Conservation (phyloP, 1,140 invertebrate species). For the Hypsibius dujardini region DNA sequence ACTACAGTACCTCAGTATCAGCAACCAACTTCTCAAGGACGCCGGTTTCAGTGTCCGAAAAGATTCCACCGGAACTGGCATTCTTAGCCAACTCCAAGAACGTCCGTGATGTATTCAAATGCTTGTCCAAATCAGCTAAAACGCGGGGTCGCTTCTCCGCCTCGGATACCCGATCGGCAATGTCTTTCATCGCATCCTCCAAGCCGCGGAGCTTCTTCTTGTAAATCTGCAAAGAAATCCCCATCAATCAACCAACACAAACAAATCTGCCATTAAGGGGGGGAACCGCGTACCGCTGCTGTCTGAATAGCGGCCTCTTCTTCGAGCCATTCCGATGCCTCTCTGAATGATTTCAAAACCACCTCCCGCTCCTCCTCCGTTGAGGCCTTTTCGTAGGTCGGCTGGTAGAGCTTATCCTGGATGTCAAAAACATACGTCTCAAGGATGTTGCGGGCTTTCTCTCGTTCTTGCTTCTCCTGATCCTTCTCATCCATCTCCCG, state of each 20-base stretch:
- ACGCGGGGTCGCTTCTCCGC: conserved; percentile 57
- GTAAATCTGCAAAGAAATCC: conserved; percentile 29
- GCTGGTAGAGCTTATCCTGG: conserved; percentile 56
- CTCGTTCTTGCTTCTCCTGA: conserved; percentile 50
- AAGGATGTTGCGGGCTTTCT: conserved; percentile 68
- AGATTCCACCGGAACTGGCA: conserved; percentile 31
- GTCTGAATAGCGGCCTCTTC: conserved; percentile 29
- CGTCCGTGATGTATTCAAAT: conserved; percentile 35
- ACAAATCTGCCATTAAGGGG: conserved; percentile 14
- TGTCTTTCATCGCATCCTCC: conserved; percentile 28
- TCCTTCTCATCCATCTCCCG: conserved; percentile 54
- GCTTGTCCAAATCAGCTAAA: conserved; percentile 33
- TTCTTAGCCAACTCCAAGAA: conserved; percentile 34
- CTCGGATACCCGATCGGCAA: conserved; percentile 64
- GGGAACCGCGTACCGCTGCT: conserved; percentile 21
- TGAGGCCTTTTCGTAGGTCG: conserved; percentile 52
- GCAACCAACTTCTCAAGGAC: conserved; percentile 36
- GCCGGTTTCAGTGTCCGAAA: conserved; percentile 42
- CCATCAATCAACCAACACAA: too few species aligned
- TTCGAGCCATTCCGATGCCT: conserved; percentile 28
- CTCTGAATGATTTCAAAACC: conserved; percentile 46
- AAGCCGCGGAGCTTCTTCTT: conserved; percentile 30
- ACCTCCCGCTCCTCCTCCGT: conserved; percentile 55
- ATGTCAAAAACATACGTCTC: conserved; percentile 79
- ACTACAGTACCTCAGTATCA: conserved; percentile 37